Base-by-base conservation (phyloP, 2,888 invertebrate genomes). In the Heterodera filipjevi region DNA sequence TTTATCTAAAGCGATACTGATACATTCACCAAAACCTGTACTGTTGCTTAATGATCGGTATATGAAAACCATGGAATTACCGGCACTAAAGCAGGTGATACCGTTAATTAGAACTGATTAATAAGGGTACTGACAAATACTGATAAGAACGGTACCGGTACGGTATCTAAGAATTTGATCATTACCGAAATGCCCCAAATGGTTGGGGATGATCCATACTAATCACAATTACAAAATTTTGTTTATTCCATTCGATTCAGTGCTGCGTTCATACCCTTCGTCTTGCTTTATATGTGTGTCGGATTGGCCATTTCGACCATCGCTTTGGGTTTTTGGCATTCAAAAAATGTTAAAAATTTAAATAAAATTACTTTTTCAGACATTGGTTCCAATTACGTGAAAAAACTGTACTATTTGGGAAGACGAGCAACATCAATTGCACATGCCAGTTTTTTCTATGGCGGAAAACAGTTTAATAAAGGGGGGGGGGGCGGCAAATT, bases 261-360 rank as follows among this genome's bases (percentile, higher is more conserved):
- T 70, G 84, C 83, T 77, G 82, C 82, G 76, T 85, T 82, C 76
- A 78, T 88, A 12, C 88, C 88, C 2, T 81, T 88, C 70, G 86
- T 87, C 22, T 83, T 88, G 35, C 78, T 86, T 75, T 88, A 88
- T 80, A 87, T 88, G 80, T 85, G 86, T 73, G 82, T 88, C 44
- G 88, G 88, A 8, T 80, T 88, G 27, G 86, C 86, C 64, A 84
- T 88, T 66, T 88, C 88, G 44, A 88, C 88, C 16, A 87, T 88
- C 71, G 88, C 87, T 59, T 79, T 88, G 33, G 75, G 82, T 79
- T 39, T 0, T 10, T 35, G 1, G n/a, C 27, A 73, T 76, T 77
- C 16, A 19, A 33, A n/a, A 66, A 16, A n/a, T 59, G n/a, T 66
- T 33, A 46, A 32, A 68, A 19, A 73, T 32, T 46, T 22, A 30